These are phyloP conservation scores for Bombus terrestris DNA, from an alignment of 1,140 invertebrate genomes.

Conservation along the genomic window DNA sequence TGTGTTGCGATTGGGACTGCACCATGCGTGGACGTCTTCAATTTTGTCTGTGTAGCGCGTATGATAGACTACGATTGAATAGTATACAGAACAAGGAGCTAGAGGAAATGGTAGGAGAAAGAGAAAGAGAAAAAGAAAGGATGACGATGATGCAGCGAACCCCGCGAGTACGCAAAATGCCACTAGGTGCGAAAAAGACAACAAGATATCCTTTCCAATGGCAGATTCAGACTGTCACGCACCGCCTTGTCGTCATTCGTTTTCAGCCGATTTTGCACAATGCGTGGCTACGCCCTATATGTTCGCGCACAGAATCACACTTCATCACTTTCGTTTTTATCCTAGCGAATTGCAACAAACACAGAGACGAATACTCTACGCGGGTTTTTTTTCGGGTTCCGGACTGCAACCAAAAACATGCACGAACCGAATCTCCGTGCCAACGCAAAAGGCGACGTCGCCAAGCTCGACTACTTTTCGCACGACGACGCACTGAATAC, in stretches of 20 bases:
- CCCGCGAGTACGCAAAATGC: conserved; percentile 40
- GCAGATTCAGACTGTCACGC: conserved; percentile 54
- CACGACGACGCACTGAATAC: conserved; percentile 64
- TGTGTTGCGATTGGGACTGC: conserved; percentile 29
- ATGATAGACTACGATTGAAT: conserved; percentile 24
- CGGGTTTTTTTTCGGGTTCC: background rate
- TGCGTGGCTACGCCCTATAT: conserved; percentile 48
- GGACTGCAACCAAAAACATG: conserved; percentile 32
- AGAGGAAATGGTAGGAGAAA: background rate
- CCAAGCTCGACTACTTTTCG: conserved; percentile 67
- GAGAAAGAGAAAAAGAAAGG: conserved; percentile 14
- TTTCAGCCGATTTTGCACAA: conserved; percentile 53
- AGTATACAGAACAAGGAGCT: conserved; percentile 16
- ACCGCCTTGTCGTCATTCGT: conserved; percentile 50
- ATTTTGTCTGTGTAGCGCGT: conserved; percentile 22
- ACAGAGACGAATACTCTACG: background rate
- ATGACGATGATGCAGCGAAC: conserved; percentile 37
- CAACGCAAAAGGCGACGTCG: conserved; percentile 64
- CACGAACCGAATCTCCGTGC: conserved; percentile 35
- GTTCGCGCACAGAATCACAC: conserved; percentile 38
- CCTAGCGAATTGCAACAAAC: background rate
- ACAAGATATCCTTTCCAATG: conserved; percentile 59
- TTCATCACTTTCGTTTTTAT: conserved; percentile 39
- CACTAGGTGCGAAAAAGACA: conserved; percentile 42
- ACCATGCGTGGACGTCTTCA: conserved; percentile 49